A percentile compares a stretch with the other conserved stretches of the same genome.
phyloP scores from a whole-genome alignment of 1,140 invertebrate genomes.

The Drosophila ambigua region DNA sequence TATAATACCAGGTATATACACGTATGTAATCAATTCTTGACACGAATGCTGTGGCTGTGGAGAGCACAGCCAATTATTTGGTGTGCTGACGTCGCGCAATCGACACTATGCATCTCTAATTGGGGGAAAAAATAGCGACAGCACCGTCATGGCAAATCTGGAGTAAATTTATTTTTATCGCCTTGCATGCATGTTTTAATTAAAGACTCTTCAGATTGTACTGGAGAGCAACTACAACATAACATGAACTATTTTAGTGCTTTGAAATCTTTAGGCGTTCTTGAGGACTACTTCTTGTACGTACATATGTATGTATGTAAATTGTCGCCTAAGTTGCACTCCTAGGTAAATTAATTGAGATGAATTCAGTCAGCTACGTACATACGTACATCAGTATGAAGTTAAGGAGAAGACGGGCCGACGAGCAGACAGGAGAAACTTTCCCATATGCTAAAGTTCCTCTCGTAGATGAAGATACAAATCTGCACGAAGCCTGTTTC shows the following conservation, averaged over 20 bases:
- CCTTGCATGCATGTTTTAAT: slow-evolving; percentile 58
- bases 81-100: slow-evolving; percentile 56
- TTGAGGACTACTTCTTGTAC: slow-evolving; percentile 13
- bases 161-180: slow-evolving; percentile 63
- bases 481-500: slow-evolving; percentile 81
- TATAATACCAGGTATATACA: slow-evolving; percentile 35
- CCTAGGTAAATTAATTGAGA: slow-evolving; percentile 79
- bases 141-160: slow-evolving; percentile 55
- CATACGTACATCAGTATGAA: slow-evolving; percentile 20
- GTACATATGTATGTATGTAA: background rate
- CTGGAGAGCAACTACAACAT: slow-evolving; percentile 34
- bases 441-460: slow-evolving; percentile 61
- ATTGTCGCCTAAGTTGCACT: slow-evolving; percentile 46
- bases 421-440: slow-evolving; percentile 50
- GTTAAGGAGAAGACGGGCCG: slow-evolving; percentile 21
- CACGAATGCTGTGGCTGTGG: slow-evolving; percentile 36
- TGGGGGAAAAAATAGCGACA: slow-evolving; percentile 46
- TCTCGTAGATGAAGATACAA: slow-evolving; percentile 77
- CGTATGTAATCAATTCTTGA: slow-evolving; percentile 54
- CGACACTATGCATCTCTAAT: slow-evolving; percentile 55
- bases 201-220: slow-evolving; percentile 54
- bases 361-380: slow-evolving; percentile 72
- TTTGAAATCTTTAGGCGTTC: slow-evolving; percentile 36
- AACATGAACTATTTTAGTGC: slow-evolving; percentile 40
- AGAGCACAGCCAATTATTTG: slow-evolving; percentile 53